Evolutionary conservation across 2,113 vertebrate species (phyloP), one percentile per base, ranked within the genome.

Genomic region (Ciconia stormi): DNA sequence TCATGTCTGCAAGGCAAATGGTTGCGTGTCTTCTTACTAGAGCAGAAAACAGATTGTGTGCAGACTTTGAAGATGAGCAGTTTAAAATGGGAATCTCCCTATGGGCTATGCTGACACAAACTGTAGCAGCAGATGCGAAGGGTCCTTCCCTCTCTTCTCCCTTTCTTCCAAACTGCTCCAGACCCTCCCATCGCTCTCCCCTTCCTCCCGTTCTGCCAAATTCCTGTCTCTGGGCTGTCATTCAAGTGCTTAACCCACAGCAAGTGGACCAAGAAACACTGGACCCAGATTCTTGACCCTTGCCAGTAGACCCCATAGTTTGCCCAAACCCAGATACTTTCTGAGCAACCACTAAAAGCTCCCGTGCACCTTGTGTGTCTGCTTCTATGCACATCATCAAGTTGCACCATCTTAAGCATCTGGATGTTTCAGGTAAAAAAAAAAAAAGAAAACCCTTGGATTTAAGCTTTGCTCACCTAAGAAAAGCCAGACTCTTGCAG

Each of bases 21-120:
- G 27, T 22, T 87, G 34, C 3, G 3, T 72, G 70, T n/a, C 58
- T 69, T 80, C 83, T 82, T 91, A 85, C 40, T 76, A 40, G 80
- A 91, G 94, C 93, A 91, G 89, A 91, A 95, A 93, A 95, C 22
- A 62, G 44, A 76, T 4, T 76, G 27, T 18, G 30, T 72, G 91
- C 69, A 79, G 65, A 19, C 8, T 79, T 72, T 2, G 1, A 58
- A n/a, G 89, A 65, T 14, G 56, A 76, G 29, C 22, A 21, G n/a
- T 61, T 89, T 82, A 72, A 80, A 89, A 77, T 0, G 7, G 46
- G 36, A 82, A 61, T 83, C 46, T 80, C 70, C 52, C 70, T 73
- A 14, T 21, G 36, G 89, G 56, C 56, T 74, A 26, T 36, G 56
- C 73, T 61, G 59, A 38, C 13, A 55, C 0, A 2, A 87, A 77